Evolutionary conservation across 2,888 invertebrate species (phyloP), one percentile per base, ranked within the genome.

Genomic region (Muschampia plurimacula): DNA sequence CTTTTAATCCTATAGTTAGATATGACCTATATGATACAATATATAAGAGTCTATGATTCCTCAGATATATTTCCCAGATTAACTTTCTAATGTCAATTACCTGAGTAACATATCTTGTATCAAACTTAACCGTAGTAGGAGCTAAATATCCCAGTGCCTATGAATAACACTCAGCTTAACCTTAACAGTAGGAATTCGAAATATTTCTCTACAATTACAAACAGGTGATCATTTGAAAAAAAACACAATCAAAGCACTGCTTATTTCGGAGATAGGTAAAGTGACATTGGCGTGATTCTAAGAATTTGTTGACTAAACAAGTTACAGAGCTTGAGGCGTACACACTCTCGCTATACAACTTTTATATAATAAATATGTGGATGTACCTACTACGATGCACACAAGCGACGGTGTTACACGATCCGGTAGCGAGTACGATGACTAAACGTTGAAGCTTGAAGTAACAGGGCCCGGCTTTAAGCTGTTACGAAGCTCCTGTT

Each of bases 221-320:
- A 22, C 22, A 52, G 52, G 52, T n/a, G 52, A 49, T 57, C 46
- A 49, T 67, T 46, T 62, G 67, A 3, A 63, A 15, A 9, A 15
- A 65, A 22, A 22, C 22, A 22, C 28, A 49, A 65, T 46, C 28
- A 49, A 65, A 64, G 63, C 44, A 65, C 10, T 32, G 49, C 46
- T 46, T 64, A 22, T 3, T 41, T n/a, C 15, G n/a, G 39, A 62
- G 62, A 62, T 62, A 62, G 22, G 22, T 22, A 22, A 63, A 66
- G 52, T 36, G 55, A 67, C 55, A 67, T 67, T 67, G 57, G 55
- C 55, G 67, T 57, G 41, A 57, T 67, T 67, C 67, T 67, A 22
- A 57, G 67, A 57, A 57, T 57, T 67, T 57, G 67, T 57, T 67
- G 39, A 67, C 39, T n/a, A 67, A 67, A 67, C 67, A 67, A 67